phyloP scores from a whole-genome alignment of 1,140 invertebrate genomes.

The Scylla paramamosain region DNA sequence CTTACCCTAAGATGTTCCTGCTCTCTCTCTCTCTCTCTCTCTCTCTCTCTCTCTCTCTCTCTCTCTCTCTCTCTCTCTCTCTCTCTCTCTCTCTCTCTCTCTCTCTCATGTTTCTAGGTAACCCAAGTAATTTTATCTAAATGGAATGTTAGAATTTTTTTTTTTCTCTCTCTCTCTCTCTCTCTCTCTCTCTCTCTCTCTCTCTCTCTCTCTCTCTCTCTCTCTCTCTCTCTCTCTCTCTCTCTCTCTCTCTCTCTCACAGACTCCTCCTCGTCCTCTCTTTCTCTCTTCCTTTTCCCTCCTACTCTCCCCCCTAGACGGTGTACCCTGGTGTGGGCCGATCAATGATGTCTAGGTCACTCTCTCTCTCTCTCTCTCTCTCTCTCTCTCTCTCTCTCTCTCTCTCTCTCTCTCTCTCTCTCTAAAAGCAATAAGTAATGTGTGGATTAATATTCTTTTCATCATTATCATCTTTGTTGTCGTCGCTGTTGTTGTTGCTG shows the following conservation, averaged over 20 bases:
- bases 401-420: background rate
- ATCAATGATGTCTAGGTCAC: conserved; percentile 18
- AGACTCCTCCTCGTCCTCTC: background rate
- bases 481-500: background rate
- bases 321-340: background rate
- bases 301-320: background rate
- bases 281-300: background rate
- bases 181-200: background rate
- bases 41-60: background rate
- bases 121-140: too few relatives aligned
- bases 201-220: background rate
- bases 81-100: conserved; percentile 1
- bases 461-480: background rate
- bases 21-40: background rate
- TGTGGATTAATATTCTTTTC: background rate
- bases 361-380: conserved; percentile 45
- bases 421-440: background rate
- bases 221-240: background rate
- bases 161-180: background rate
- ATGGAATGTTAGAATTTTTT: too few relatives aligned
- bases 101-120: background rate
- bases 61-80: background rate
- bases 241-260: background rate
- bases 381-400: conserved; percentile 50
- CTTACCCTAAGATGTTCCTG: background rate